These are phyloP conservation scores for Dermatemys mawii DNA, from an alignment of 2,113 vertebrate species.

Conservation along the genomic window DNA sequence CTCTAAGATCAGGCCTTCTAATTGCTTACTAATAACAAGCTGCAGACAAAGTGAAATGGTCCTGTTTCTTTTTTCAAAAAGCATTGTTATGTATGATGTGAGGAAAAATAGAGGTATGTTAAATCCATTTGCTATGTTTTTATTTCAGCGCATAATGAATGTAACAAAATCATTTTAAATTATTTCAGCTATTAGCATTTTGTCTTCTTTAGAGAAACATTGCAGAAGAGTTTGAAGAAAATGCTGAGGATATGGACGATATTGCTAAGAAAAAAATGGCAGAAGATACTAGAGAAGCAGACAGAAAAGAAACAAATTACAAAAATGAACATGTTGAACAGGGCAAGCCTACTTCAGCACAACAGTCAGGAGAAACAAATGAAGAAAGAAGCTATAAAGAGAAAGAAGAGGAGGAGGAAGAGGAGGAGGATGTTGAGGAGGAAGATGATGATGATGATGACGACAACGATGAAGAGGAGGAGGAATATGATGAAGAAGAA, in stretches of 20 bases:
- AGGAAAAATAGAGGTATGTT: not conserved
- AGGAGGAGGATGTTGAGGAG: not conserved
- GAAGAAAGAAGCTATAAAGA: slow-evolving; percentile 63
- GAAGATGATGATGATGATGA: not conserved
- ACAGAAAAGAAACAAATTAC: slow-evolving; percentile 53
- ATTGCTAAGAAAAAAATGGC: rapidly evolving
- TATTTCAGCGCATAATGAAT: not conserved
- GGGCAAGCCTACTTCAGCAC: slow-evolving; percentile 54
- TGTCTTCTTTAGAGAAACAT: slow-evolving; percentile 69
- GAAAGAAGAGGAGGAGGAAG: slow-evolving; percentile 12
- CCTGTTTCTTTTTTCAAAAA: not conserved
- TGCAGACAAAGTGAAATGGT: not conserved
- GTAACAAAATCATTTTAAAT: not conserved
- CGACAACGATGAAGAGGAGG: slow-evolving; percentile 32
- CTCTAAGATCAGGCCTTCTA: not conserved
- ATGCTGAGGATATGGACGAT: rapidly evolving
- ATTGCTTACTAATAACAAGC: not conserved
- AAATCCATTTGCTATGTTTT: rapidly evolving
- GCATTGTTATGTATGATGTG: not conserved
- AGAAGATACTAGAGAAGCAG: not conserved
- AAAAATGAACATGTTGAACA: slow-evolving; percentile 45
- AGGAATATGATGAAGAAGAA: slow-evolving; percentile 42
- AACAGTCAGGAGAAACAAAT: not conserved
- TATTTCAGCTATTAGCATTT: slow-evolving; percentile 56
- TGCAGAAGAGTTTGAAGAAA: slow-evolving; percentile 30